phyloP scores from a whole-genome alignment of 2,888 invertebrate genomes.

The Shargacucullia verbasci region DNA sequence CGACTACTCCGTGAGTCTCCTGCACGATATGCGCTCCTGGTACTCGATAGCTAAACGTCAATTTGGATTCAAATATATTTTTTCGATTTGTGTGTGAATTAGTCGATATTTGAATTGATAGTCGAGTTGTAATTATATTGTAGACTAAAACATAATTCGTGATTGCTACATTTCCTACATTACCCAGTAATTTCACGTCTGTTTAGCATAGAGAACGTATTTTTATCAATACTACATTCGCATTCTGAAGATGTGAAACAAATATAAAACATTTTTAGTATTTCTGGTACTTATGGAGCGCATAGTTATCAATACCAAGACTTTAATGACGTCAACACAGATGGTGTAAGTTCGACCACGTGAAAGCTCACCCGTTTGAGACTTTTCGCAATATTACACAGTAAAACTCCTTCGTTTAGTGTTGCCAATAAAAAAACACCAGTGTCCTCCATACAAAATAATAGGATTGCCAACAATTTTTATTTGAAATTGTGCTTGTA shows the following conservation, averaged over 20 bases:
- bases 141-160: too few species aligned
- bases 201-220: too few species aligned
- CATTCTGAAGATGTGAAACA: too few species aligned
- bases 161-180: too few species aligned
- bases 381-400: slow-evolving; percentile 28
- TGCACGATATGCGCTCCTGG: slow-evolving; percentile 55
- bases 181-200: too few species aligned
- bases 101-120: too few species aligned
- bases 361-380: slow-evolving; percentile 22
- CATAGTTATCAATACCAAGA: slow-evolving; percentile 32
- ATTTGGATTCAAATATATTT: neutral
- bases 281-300: slow-evolving; percentile 44
- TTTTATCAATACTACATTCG: too few species aligned
- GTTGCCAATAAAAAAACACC: slow-evolving; percentile 47
- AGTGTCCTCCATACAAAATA: slow-evolving; percentile 58
- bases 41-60: slow-evolving; percentile 32
- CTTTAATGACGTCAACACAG: slow-evolving; percentile 12
- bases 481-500: slow-evolving; percentile 51
- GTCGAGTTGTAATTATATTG: too few species aligned
- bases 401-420: slow-evolving; percentile 39
- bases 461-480: slow-evolving; percentile 56
- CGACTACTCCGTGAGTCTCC: slow-evolving; percentile 38
- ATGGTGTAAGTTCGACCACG: slow-evolving; percentile 24
- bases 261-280: slow-evolving; percentile 1
- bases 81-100: too few species aligned